Base-by-base conservation (phyloP, 2,113 vertebrate genomes). In the Ptyas mucosa region DNA sequence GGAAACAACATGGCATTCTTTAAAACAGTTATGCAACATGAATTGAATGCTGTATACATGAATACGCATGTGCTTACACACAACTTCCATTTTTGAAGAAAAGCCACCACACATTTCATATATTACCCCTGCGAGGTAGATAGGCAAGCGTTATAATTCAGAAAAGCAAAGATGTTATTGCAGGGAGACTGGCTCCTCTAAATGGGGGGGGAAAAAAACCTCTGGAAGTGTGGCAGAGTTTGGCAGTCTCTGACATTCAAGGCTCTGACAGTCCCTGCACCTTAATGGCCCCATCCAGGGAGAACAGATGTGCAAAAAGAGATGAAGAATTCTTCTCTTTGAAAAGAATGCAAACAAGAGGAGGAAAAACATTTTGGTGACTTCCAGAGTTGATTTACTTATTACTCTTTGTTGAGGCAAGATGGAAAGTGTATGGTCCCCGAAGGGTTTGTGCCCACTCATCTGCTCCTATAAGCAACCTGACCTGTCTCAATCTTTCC, bases 71-170 rank as follows among this genome's bases (percentile, higher is more conserved):
- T 93, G 92, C 2, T 93, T 95, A 51, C 0, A 29, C 58, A 93
- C 39, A 91, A 23, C 92, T 94, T 29, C 54, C 34, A 43, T 93
- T 85, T 94, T 94, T 49, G 8, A 90, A 96, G 64, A 0, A 2
- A 92, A 93, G 7, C 54, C 64, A 58, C 49, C 90, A 91, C 75
- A 85, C 12, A 64, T 20, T 93, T 94, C 94, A 95, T 94, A 95
- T 24, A 1, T 55, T 34, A 94, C 51, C 89, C 10, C 75, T 21
- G 93, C 81, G 92, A 96, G 87, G 89, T 54, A 96, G 87, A 23
- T 93, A 91, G 88, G 90, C 1, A 86, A 89, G 58, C 26, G 51
- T 51, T 14, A 12, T 52, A 75, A 88, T 49, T 81, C 69, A 39
- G 34, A 39, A 39, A 81, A 18, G n/a, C n/a, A 81, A 81, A 81